A percentile compares a stretch with the other conserved stretches of the same genome.
Conservation (phyloP, 2,113 vertebrate species). For the Desmodus rotundus region DNA sequence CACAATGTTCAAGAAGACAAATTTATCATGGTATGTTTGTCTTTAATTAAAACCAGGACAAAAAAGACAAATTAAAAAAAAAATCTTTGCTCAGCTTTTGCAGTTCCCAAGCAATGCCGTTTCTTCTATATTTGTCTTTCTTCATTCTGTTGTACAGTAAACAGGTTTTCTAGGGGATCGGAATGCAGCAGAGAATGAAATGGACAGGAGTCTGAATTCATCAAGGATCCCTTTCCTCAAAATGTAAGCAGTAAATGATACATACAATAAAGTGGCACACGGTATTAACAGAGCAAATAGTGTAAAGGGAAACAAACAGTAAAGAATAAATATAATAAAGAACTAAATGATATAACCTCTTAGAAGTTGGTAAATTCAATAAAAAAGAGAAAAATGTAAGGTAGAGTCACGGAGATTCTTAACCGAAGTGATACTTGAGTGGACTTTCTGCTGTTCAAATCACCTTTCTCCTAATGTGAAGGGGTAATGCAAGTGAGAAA, state of each 20-base stretch:
- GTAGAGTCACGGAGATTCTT: rapidly evolving
- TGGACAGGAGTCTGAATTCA: background rate
- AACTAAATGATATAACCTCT: background rate
- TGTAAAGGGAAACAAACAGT: background rate
- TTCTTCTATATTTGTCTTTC: background rate
- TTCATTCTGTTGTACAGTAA: background rate
- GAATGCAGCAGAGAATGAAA: background rate
- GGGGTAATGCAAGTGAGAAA: background rate
- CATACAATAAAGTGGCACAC: background rate
- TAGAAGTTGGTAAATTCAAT: background rate
- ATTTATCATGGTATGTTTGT: background rate
- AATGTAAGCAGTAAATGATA: background rate
- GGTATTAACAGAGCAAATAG: background rate
- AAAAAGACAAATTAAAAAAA: background rate
- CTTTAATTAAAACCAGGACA: background rate
- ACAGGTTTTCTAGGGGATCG: background rate
- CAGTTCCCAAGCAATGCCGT: background rate
- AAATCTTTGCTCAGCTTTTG: background rate
- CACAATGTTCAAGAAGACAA: background rate
- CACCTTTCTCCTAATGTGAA: background rate
- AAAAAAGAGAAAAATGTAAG: background rate
- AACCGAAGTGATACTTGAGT: background rate
- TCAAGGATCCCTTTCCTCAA: background rate
- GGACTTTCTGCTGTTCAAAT: background rate
- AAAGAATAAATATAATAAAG: background rate